Conservation (phyloP, 1,140 invertebrate genomes). For the Dinothrombium tinctorium region DNA sequence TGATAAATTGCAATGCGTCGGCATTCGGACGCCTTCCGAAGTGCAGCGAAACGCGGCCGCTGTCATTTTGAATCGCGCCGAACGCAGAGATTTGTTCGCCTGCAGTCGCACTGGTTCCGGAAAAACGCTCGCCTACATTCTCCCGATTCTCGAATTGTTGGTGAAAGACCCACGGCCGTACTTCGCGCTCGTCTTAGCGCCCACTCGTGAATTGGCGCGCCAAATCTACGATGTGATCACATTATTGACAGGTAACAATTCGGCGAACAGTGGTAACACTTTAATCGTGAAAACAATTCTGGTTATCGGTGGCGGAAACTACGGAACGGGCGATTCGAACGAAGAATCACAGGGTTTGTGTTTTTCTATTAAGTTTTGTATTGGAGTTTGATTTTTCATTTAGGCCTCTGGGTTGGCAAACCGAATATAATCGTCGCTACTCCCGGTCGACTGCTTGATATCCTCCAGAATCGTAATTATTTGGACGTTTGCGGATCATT, state of each 20-base stretch:
- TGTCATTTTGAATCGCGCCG: conserved; percentile 35
- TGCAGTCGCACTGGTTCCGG: conserved; percentile 81
- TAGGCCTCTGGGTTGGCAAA: conserved; percentile 13
- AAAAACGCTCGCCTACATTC: conserved; percentile 86
- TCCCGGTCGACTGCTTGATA: conserved; percentile 63
- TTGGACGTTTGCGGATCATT: conserved; percentile 11
- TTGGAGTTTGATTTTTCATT: background rate
- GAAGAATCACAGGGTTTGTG: conserved; percentile 9
- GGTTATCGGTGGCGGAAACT: conserved; percentile 11
- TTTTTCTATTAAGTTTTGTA: background rate
- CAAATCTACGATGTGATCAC: conserved; percentile 24
- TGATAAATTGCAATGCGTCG: conserved; percentile 2
- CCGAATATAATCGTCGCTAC: conserved; percentile 69
- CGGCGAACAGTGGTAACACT: background rate
- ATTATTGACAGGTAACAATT: conserved; percentile 5
- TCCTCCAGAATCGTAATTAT: conserved; percentile 20
- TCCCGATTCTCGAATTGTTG: conserved; percentile 77
- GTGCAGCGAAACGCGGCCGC: conserved; percentile 61
- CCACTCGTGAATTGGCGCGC: conserved; percentile 73
- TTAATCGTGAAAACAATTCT: conserved; percentile 13
- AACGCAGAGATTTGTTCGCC: conserved; percentile 67
- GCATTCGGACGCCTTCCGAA: conserved; percentile 35
- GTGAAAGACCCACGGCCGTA: conserved; percentile 79
- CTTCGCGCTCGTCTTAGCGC: conserved; percentile 80
- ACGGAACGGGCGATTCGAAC: background rate